Evolutionary conservation across 2,888 invertebrate genomes (phyloP), one percentile per base, ranked within the genome.

Genomic region (Agelastica alni): DNA sequence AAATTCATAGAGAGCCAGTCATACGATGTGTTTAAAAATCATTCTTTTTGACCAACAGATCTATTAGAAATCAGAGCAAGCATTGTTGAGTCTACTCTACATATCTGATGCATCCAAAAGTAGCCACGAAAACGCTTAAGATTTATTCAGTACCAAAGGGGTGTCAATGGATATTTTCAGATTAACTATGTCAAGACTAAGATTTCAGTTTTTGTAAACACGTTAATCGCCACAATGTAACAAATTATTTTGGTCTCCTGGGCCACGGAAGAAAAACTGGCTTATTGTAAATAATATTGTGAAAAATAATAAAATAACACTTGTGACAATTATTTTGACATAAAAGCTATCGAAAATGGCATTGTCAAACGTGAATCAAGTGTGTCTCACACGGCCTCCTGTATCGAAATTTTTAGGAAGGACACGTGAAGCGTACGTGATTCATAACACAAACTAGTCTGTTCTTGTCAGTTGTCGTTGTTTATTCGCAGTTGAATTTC

Each of bases 141-240:
- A n/a, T n/a, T n/a, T n/a, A n/a, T n/a, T n/a, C n/a, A n/a, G n/a
- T n/a, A n/a, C n/a, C n/a, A n/a, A n/a, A n/a, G n/a, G n/a, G n/a
- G n/a, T n/a, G n/a, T n/a, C n/a, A n/a, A n/a, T n/a, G n/a, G n/a
- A n/a, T n/a, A n/a, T n/a, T n/a, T n/a, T n/a, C n/a, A n/a, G n/a
- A n/a, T n/a, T n/a, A n/a, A n/a, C n/a, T n/a, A n/a, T n/a, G n/a
- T n/a, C n/a, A n/a, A n/a, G n/a, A n/a, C n/a, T n/a, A n/a, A n/a
- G n/a, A n/a, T n/a, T n/a, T n/a, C n/a, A n/a, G n/a, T 22, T 42
- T 42, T 42, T 28, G 22, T 43, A 14, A 31, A 28, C 28, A 28
- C 28, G 9, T 28, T 28, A 28, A 28, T 10, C 10, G 28, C 28
- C 28, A 28, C 28, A 28, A 28, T 28, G 10, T 10, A 28, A 28